Base-by-base conservation (phyloP, 2,113 vertebrate species). In the Chaetodon trifascialis region DNA sequence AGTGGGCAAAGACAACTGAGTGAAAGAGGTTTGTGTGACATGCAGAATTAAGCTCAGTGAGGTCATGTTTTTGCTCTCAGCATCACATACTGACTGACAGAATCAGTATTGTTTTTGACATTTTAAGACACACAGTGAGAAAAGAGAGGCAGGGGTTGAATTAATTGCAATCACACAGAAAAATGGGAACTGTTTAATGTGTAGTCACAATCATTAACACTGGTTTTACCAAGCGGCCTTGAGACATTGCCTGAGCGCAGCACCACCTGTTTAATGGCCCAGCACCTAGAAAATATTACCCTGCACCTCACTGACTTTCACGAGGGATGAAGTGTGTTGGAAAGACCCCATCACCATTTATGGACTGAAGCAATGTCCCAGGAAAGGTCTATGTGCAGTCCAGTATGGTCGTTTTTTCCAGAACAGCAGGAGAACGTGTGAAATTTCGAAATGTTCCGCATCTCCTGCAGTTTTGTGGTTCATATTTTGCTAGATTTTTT, bases 401-500 rank as follows among this genome's bases (percentile, higher is more conserved):
- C 14, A 60, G 19, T 25, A 21, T 64, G 36, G 7, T 55, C 36
- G 46, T 21, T 51, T 73, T 58, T 21, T 14, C 2, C 19, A 55
- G 8, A 78, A 70, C 4, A 55, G 44, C 23, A 66, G 19, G 73
- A 30, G 8, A 42, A 69, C 49, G 40, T 58, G 34, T 75, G 44
- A 54, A 47, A 76, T 54, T 65, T 4, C 46, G 11, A 67, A 21
- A 5, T 10, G 54, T 42, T 73, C n/a, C 40, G 51, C 40, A 64
- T 51, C 59, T 49, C 11, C 12, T 42, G 17, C 23, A 52, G 19
- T 36, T 62, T 36, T 72, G 34, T 60, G 51, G 34, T 47, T 21
- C 25, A 25, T 12, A 58, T 7, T 55, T 44, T 42, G 25, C 70
- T 21, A 42, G 7, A 6, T 54, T 0, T 76, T 64, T 59, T 23